A percentile compares a stretch with the other conserved stretches of the same genome.
phyloP scores from a whole-genome alignment of 1,140 invertebrate species.

The Ips nitidus region DNA sequence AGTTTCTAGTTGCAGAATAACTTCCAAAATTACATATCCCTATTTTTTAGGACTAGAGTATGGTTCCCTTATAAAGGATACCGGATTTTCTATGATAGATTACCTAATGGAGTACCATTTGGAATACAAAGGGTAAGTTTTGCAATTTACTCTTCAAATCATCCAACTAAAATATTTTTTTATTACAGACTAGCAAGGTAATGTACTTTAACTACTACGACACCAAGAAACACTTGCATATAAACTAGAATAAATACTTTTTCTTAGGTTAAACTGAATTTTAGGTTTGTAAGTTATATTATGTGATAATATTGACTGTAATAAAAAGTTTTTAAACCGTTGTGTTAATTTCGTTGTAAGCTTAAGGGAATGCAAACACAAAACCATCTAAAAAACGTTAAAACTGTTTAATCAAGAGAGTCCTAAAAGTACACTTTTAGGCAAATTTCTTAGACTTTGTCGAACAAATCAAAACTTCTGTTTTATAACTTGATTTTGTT shows the following conservation, averaged over 20 bases:
- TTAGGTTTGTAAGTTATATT: not conserved
- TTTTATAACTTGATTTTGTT: too few species aligned
- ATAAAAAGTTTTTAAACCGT: not conserved
- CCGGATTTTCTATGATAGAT: constrained; percentile 35
- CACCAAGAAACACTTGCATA: constrained; percentile 22
- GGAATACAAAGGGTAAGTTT: constrained; percentile 35
- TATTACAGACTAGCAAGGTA: constrained; percentile 25
- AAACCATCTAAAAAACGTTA: too few species aligned
- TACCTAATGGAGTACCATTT: constrained; percentile 35
- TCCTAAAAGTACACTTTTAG: too few species aligned
- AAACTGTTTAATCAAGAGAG: too few species aligned
- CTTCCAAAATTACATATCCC: not conserved
- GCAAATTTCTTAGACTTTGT: too few species aligned
- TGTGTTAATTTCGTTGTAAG: too few species aligned
- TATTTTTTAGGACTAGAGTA: constrained; percentile 28
- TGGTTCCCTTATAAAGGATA: constrained; percentile 37
- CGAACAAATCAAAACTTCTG: too few species aligned
- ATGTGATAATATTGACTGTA: not conserved
- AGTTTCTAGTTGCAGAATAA: not conserved
- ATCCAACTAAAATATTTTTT: constrained; percentile 1
- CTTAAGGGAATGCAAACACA: too few species aligned
- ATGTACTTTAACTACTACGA: constrained; percentile 32
- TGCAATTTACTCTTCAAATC: not conserved
- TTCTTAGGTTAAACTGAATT: constrained; percentile 1
- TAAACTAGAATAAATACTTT: constrained; percentile 16